Evolutionary conservation across 2,113 vertebrate genomes (phyloP).

Genomic region (Tenrec ecaudatus): DNA sequence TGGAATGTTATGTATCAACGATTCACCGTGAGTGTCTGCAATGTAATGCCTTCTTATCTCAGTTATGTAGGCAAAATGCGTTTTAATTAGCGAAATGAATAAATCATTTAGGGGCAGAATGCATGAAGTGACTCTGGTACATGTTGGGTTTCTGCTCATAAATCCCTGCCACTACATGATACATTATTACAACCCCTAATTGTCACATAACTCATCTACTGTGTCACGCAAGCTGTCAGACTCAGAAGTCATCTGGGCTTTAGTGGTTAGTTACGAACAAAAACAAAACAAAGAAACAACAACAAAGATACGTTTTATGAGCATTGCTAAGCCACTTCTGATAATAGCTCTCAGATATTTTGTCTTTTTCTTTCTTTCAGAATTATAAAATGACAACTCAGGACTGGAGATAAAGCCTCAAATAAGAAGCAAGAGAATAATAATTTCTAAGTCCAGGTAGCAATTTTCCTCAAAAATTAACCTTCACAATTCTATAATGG

Average conservation of each 20-base stretch:
- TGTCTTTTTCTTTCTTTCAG: constrained; percentile 37
- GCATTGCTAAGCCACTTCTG: background rate
- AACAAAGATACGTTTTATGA: constrained; percentile 9
- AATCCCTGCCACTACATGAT: background rate
- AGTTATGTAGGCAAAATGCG: background rate
- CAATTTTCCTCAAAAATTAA: constrained; percentile 75
- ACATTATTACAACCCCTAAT: constrained; percentile 44
- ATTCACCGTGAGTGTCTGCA: background rate
- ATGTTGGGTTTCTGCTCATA: background rate
- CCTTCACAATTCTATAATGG: constrained; percentile 31
- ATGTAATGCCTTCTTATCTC: background rate
- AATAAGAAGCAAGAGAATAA: constrained; percentile 64
- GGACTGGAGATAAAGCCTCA: background rate
- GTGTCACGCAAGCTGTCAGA: background rate
- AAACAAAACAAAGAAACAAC: constrained; percentile 8
- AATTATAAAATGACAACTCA: constrained; percentile 57
- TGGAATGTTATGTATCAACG: background rate
- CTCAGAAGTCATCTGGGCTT: background rate
- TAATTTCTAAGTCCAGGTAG: constrained; percentile 36
- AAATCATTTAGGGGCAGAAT: background rate
- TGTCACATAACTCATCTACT: background rate
- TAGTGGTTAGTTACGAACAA: constrained; percentile 18
- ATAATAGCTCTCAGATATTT: background rate
- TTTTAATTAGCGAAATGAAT: background rate
- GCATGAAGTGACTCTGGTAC: background rate